Percentiles rank a stretch among this genome's conserved stretches.
phyloP scores from a whole-genome alignment of 2,888 invertebrate genomes.

The Sipha maydis region DNA sequence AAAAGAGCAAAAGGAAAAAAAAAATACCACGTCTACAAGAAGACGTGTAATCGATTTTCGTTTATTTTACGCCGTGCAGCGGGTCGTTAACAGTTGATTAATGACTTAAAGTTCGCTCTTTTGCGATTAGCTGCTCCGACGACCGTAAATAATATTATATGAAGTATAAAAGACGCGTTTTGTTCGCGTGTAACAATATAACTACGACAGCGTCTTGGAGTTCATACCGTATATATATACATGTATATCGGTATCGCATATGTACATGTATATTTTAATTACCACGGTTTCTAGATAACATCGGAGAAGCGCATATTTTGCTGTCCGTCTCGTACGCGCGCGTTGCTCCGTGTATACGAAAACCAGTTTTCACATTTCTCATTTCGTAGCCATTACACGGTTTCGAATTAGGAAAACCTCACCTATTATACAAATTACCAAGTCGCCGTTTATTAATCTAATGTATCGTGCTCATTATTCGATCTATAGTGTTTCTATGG shows the following conservation, averaged over 20 bases:
- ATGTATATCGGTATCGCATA: not conserved
- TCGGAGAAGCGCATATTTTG: not conserved
- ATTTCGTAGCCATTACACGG: constrained; percentile 8
- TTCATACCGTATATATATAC: too few relatives aligned
- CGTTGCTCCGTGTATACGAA: not conserved
- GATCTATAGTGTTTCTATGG: not conserved
- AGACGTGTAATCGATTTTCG: not conserved
- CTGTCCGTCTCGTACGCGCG: not conserved
- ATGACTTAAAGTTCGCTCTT: not conserved
- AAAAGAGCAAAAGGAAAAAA: too few relatives aligned
- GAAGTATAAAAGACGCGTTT: not conserved
- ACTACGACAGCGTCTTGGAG: not conserved
- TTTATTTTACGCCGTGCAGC: not conserved
- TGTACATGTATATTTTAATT: not conserved
- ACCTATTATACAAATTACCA: constrained; percentile 5
- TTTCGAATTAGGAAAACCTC: constrained; percentile 17
- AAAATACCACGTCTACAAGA: not conserved
- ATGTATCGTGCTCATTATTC: not conserved
- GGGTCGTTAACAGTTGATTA: constrained; percentile 2
- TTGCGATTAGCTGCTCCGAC: not conserved
- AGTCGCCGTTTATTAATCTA: not conserved
- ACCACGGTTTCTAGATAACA: not conserved
- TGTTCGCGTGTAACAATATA: not conserved
- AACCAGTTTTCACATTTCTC: constrained; percentile 24
- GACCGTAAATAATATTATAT: not conserved